Conservation (phyloP, 2,888 invertebrate genomes). For the Nowickia ferox region DNA sequence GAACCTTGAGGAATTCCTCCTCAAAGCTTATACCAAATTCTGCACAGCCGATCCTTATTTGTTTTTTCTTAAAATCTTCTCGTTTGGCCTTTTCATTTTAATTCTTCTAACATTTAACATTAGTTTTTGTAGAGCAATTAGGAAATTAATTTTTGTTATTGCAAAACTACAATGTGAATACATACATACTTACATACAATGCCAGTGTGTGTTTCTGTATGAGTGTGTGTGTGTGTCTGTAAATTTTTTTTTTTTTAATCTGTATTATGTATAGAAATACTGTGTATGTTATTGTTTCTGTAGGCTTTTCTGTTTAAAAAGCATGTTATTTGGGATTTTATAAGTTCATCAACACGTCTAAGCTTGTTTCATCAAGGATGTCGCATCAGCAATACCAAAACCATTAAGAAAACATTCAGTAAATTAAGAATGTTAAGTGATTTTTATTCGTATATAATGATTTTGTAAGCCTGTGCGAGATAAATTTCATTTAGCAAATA, state of each 20-base stretch:
- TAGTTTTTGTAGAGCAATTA: conserved; percentile 76
- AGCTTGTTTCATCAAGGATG: conserved; percentile 62
- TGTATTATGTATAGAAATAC: neutral
- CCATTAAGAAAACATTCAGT: conserved; percentile 49
- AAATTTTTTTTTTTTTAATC: neutral
- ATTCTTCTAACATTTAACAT: conserved; percentile 31
- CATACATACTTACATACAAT: neutral
- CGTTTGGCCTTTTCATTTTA: conserved; percentile 5
- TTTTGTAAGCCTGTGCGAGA: conserved; percentile 6
- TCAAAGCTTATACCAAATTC: neutral
- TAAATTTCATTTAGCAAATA: conserved; percentile 62
- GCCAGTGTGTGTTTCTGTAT: neutral
- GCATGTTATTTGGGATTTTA: conserved; percentile 51
- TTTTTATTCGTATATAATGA: conserved; percentile 22
- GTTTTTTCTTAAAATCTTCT: neutral
- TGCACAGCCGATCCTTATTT: neutral
- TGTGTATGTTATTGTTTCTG: conserved; percentile 10
- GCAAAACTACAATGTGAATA: conserved; percentile 38
- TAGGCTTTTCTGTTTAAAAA: conserved; percentile 25
- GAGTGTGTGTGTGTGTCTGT: neutral
- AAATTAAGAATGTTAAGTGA: conserved; percentile 60
- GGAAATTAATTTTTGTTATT: conserved; percentile 78
- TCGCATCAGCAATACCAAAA: conserved; percentile 41
- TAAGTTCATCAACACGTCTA: conserved; percentile 65
- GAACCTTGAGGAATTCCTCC: no score